Evolutionary conservation across 2,797 vertebrate genomes (phyloP).

Genomic region (Poeciliopsis turneri): DNA sequence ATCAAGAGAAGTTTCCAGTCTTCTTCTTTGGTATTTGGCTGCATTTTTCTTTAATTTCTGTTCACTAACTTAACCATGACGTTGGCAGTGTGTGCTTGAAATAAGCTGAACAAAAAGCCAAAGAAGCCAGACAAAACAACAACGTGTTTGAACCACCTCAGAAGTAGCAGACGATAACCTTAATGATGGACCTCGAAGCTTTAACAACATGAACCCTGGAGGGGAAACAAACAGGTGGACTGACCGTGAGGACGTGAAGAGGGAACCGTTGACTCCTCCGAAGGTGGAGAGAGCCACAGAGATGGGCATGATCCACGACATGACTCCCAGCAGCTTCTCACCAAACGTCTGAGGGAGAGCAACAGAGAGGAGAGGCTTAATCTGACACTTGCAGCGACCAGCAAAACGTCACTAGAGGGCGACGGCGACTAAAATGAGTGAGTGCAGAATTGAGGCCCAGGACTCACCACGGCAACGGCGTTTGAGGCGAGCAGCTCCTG

Average conservation of each 20-base stretch:
- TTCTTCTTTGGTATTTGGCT: neutral
- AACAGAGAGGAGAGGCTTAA: slow-evolving; percentile 6
- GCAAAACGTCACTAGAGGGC: slow-evolving; percentile 38
- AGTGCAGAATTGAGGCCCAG: slow-evolving; percentile 6
- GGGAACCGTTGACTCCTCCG: slow-evolving; percentile 93
- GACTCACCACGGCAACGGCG: slow-evolving; percentile 93
- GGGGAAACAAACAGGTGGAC: slow-evolving; percentile 34
- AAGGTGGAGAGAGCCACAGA: slow-evolving; percentile 95
- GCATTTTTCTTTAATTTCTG: neutral
- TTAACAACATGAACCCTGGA: neutral
- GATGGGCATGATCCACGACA: slow-evolving; percentile 97
- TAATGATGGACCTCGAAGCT: neutral
- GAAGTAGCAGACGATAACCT: neutral
- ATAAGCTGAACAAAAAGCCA: neutral
- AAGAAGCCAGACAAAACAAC: neutral
- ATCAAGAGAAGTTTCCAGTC: neutral
- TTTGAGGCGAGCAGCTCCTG: slow-evolving; percentile 92
- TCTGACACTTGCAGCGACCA: neutral
- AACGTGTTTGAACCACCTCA: neutral
- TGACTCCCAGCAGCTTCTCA: slow-evolving; percentile 92
- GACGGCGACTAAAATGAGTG: neutral
- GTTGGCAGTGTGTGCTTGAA: neutral
- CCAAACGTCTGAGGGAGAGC: slow-evolving; percentile 86
- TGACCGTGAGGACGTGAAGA: slow-evolving; percentile 94
- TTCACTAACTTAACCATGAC: neutral